phyloP scores from a whole-genome alignment of 1,140 invertebrate genomes.

The Latrodectus geometricus region DNA sequence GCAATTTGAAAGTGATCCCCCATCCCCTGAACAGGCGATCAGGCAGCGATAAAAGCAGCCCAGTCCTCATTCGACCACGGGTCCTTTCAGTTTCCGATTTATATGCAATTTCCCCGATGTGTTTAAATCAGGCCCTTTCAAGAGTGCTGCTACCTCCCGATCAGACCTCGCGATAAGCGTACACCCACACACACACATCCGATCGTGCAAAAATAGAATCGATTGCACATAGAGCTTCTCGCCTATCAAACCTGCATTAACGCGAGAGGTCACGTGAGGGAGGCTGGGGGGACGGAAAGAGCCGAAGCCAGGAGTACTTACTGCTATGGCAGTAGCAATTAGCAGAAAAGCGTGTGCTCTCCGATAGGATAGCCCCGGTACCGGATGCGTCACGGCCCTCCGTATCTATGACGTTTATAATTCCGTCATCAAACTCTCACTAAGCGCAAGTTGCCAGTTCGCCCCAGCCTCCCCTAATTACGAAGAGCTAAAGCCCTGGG shows the following conservation, averaged over 20 bases:
- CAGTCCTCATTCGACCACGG: slow-evolving; percentile 32
- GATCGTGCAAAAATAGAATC: slow-evolving; percentile 47
- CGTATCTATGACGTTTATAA: slow-evolving; percentile 58
- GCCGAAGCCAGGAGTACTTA: slow-evolving; percentile 28
- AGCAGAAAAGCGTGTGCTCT: slow-evolving; percentile 51
- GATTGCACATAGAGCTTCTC: slow-evolving; percentile 33
- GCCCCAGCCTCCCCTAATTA: slow-evolving; percentile 26
- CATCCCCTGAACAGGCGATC: background rate
- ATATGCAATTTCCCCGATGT: slow-evolving; percentile 38
- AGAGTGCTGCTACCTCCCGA: slow-evolving; percentile 2
- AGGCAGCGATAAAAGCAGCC: slow-evolving; percentile 23
- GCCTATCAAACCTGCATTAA: slow-evolving; percentile 57
- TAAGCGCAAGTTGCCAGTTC: slow-evolving; percentile 19
- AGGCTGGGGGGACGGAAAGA: background rate
- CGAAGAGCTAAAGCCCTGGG: slow-evolving; percentile 52
- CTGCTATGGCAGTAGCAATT: slow-evolving; percentile 51
- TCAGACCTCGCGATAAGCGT: slow-evolving; percentile 33
- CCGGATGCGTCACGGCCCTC: slow-evolving; percentile 45
- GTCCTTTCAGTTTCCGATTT: slow-evolving; percentile 52
- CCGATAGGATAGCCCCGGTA: slow-evolving; percentile 20
- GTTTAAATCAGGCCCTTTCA: slow-evolving; percentile 4
- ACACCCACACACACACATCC: slow-evolving; percentile 5
- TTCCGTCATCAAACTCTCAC: slow-evolving; percentile 58
- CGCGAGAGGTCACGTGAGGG: slow-evolving; percentile 35
- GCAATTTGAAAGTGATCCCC: slow-evolving; percentile 10